Conservation (phyloP, 2,113 vertebrate species). For the Axis porcinus region DNA sequence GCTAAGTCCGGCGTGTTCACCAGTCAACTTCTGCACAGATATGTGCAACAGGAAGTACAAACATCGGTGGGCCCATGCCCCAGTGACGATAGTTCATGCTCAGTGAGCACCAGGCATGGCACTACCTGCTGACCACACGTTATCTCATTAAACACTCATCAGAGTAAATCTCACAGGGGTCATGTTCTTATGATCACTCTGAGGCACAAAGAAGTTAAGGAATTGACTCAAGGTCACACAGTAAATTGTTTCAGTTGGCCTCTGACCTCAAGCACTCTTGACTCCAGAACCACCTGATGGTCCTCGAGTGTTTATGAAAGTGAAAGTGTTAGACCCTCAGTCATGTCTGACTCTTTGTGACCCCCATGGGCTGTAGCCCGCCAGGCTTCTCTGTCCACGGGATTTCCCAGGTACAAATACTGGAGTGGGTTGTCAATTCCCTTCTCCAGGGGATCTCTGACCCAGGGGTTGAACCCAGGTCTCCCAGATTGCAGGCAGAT, state of each 20-base stretch:
- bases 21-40: not conserved
- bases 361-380: not conserved
- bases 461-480: not conserved
- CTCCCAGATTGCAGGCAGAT: not conserved
- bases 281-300: not conserved
- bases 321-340: not conserved
- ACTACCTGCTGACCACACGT: accelerated
- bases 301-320: not conserved
- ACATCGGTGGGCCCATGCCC: accelerated
- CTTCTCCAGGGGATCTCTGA: not conserved
- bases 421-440: not conserved
- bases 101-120: not conserved
- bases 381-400: not conserved
- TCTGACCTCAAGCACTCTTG: not conserved
- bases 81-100: accelerated
- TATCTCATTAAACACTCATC: not conserved
- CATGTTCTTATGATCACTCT: not conserved
- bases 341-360: not conserved
- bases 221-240: not conserved
- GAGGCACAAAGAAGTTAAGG: not conserved
- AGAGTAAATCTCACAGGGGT: not conserved
- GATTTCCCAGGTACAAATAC: not conserved
- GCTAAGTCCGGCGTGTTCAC: not conserved
- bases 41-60: not conserved
- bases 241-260: not conserved